Evolutionary conservation across 1,140 invertebrate genomes (phyloP).

Genomic region (Megalopta genalis): DNA sequence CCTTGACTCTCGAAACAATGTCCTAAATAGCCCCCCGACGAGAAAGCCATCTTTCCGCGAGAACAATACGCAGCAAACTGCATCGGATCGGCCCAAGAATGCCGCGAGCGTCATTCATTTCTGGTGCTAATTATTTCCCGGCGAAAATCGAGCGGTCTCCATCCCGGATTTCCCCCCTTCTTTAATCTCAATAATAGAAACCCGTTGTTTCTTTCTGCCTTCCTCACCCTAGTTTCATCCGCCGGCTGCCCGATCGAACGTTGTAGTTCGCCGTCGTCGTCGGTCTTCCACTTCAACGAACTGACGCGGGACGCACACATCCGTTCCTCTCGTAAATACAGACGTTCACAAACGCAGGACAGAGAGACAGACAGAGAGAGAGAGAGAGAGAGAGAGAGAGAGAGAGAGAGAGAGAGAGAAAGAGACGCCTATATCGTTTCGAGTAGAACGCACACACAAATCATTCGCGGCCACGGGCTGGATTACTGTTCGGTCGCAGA

Average conservation of each 20-base stretch:
- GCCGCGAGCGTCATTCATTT: neutral
- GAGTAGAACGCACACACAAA: neutral
- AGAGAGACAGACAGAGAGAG: too few species aligned
- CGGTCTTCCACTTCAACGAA: constrained; percentile 14
- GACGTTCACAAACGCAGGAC: too few species aligned
- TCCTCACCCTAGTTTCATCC: constrained; percentile 34
- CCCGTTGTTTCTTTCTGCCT: constrained; percentile 40
- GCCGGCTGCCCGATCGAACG: neutral
- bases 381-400: too few species aligned
- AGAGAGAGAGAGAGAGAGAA: too few species aligned
- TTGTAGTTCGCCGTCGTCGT: neutral
- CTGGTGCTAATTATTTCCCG: constrained; percentile 26
- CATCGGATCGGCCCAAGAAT: neutral
- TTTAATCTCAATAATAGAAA: constrained; percentile 17
- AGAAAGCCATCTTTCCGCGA: too few species aligned
- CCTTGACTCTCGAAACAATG: too few species aligned
- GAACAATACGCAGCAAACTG: too few species aligned
- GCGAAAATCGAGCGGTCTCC: neutral
- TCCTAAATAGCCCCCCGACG: too few species aligned
- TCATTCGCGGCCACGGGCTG: constrained; percentile 1
- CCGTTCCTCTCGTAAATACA: too few species aligned
- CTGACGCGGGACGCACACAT: neutral
- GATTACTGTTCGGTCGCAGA: constrained; percentile 10
- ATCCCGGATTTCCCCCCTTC: constrained; percentile 11
- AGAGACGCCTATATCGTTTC: neutral